phyloP scores from a whole-genome alignment of 2,888 invertebrate genomes.

The Scotopteryx bipunctaria region DNA sequence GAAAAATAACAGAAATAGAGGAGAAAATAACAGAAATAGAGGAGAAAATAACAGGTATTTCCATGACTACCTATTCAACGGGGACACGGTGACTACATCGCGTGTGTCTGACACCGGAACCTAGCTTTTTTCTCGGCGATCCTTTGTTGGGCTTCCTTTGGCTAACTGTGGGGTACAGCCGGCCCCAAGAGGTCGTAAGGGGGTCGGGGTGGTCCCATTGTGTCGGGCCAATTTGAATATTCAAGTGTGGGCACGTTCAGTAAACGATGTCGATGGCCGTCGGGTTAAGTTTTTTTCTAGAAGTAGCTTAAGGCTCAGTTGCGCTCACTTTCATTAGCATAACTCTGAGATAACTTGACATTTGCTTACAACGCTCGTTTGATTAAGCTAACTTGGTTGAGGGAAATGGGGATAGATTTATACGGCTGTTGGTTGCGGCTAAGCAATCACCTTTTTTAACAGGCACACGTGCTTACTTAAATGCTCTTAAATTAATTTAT shows the following conservation, averaged over 20 bases:
- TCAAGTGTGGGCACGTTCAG: conserved; percentile 66
- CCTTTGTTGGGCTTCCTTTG: conserved; percentile 73
- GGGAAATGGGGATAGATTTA: background rate
- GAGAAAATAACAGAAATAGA: conserved; percentile 23
- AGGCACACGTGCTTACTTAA: conserved; percentile 6
- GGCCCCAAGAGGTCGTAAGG: conserved; percentile 43
- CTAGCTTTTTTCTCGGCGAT: conserved; percentile 65
- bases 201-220: conserved; percentile 52
- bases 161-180: conserved; percentile 46
- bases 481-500: background rate
- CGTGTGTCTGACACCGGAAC: conserved; percentile 75
- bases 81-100: conserved; percentile 43
- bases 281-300: conserved; percentile 39
- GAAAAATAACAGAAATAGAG: conserved; percentile 22
- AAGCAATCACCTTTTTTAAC: conserved; percentile 41
- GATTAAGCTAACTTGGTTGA: background rate
- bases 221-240: conserved; percentile 73
- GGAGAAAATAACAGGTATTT: conserved; percentile 35
- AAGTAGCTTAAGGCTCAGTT: conserved; percentile 21
- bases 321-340: background rate
- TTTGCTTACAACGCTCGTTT: background rate
- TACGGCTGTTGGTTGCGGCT: conserved; percentile 20
- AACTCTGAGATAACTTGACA: background rate
- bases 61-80: conserved; percentile 40
- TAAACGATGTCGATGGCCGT: conserved; percentile 60